Evolutionary conservation across 2,113 vertebrate species (phyloP).

Genomic region (Datnioides undecimradiatus): DNA sequence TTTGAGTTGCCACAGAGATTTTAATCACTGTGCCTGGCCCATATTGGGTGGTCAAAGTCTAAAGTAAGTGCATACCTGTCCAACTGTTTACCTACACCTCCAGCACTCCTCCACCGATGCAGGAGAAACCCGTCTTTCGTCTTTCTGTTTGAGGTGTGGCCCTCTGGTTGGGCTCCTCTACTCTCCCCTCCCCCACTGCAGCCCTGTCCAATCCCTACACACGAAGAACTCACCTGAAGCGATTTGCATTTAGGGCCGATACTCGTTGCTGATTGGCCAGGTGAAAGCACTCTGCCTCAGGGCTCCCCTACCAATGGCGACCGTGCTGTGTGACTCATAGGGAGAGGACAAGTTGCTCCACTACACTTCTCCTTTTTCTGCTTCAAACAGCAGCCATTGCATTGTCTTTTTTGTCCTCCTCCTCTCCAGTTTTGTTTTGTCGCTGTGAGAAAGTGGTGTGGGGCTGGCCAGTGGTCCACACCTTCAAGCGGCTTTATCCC

Average conservation of each 20-base stretch:
- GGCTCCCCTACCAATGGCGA: slow-evolving; percentile 81
- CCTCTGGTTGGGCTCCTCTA: slow-evolving; percentile 66
- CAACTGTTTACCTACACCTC: slow-evolving; percentile 63
- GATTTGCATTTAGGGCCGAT: slow-evolving; percentile 78
- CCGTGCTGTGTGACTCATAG: slow-evolving; percentile 83
- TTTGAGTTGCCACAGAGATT: slow-evolving; percentile 40
- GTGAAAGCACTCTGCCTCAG: slow-evolving; percentile 69
- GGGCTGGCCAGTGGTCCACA: slow-evolving; percentile 55
- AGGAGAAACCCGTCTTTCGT: slow-evolving; percentile 73
- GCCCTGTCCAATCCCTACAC: slow-evolving; percentile 73
- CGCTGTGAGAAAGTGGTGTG: slow-evolving; percentile 69
- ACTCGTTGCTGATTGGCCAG: slow-evolving; percentile 81
- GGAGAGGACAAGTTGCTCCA: slow-evolving; percentile 84
- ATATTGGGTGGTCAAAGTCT: slow-evolving; percentile 75
- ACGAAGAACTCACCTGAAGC: slow-evolving; percentile 82
- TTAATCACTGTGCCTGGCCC: slow-evolving; percentile 36
- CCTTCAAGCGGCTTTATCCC: slow-evolving; percentile 60
- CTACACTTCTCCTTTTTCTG: slow-evolving; percentile 85
- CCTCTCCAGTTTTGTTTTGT: slow-evolving; percentile 71
- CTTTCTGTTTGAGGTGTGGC: slow-evolving; percentile 81
- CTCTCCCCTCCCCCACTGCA: slow-evolving; percentile 73
- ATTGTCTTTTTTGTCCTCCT: slow-evolving; percentile 57
- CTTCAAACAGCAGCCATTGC: slow-evolving; percentile 80
- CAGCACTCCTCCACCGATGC: slow-evolving; percentile 63
- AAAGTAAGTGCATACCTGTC: slow-evolving; percentile 66